Conservation (phyloP, 2,113 vertebrate species). For the rat (Rattus norvegicus) region DNA sequence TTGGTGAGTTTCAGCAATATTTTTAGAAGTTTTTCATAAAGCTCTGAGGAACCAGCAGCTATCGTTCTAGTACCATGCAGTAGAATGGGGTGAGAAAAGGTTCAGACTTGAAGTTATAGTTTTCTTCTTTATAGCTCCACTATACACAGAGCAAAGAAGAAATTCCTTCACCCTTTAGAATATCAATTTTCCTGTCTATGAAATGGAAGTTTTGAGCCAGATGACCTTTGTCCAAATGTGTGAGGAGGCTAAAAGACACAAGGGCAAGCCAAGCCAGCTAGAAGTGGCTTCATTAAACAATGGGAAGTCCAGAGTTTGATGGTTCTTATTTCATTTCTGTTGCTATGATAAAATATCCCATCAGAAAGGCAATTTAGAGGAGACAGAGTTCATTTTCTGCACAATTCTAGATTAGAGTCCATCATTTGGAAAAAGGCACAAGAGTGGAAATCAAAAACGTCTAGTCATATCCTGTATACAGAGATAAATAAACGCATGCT, state of each 20-base stretch:
- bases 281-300: neutral
- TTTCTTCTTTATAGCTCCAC: neutral
- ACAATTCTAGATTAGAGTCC: neutral
- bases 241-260: neutral
- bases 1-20: neutral
- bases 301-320: neutral
- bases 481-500: neutral
- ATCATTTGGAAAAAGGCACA: neutral
- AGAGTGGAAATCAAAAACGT: no score
- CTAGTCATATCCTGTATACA: no score
- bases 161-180: neutral
- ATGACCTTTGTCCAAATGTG: neutral
- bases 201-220: neutral
- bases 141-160: neutral
- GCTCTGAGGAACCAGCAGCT: neutral
- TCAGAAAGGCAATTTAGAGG: neutral
- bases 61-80: neutral
- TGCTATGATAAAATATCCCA: neutral
- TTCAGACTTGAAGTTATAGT: neutral
- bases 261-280: neutral
- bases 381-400: no score
- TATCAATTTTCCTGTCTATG: slow-evolving; percentile 37
- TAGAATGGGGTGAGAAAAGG: neutral
- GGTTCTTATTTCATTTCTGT: neutral
- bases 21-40: slow-evolving; percentile 29